phyloP scores from a whole-genome alignment of 1,140 invertebrate genomes.

The Reticulitermes speratus region DNA sequence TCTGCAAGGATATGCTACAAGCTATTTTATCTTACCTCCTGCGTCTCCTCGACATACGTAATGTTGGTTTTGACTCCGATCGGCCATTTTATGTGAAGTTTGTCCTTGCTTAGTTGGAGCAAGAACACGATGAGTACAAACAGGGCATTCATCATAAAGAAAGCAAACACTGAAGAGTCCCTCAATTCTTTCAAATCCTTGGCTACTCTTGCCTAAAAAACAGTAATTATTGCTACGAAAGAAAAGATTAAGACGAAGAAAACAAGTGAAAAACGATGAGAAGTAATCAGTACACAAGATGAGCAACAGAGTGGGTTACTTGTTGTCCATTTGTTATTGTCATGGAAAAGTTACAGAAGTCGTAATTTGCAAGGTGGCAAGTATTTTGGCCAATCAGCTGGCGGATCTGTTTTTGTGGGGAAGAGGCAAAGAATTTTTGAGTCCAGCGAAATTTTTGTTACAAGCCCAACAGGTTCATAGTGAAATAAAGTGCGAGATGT shows the following conservation, averaged over 20 bases:
- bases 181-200: conserved; percentile 88
- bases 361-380: neutral
- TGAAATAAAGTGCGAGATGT: too few species aligned
- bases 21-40: conserved; percentile 71
- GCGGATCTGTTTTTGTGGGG: too few species aligned
- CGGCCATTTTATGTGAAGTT: conserved; percentile 90
- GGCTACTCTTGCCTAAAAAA: conserved; percentile 76
- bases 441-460: too few species aligned
- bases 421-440: too few species aligned
- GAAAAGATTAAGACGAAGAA: conserved; percentile 19
- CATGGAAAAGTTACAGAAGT: neutral
- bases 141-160: conserved; percentile 97
- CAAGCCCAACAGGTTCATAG: too few species aligned
- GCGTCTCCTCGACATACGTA: conserved; percentile 80
- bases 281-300: neutral
- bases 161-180: conserved; percentile 92
- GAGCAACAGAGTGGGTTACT: neutral
- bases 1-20: neutral
- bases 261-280: neutral
- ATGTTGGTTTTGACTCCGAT: conserved; percentile 92
- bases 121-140: conserved; percentile 98
- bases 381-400: too few species aligned
- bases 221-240: conserved; percentile 11
- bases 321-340: neutral
- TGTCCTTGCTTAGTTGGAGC: conserved; percentile 94